These are phyloP conservation scores for Pegoplata infirma DNA, from an alignment of 2,888 invertebrate genomes.

Conservation along the genomic window DNA sequence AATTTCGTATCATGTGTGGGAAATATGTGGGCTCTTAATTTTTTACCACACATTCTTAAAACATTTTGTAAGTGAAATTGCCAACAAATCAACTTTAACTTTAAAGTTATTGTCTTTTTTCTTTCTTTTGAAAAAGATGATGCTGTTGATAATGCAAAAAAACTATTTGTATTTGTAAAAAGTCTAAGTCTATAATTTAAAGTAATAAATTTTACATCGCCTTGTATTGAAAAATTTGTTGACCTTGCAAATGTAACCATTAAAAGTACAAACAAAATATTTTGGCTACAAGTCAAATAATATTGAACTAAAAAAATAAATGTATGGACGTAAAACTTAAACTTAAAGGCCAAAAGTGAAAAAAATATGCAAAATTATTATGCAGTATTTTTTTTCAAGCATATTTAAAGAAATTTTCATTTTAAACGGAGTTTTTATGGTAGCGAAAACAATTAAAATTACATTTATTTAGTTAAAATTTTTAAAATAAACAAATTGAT, in stretches of 20 bases:
- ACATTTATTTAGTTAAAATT: too few relatives aligned
- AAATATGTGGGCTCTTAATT: too few relatives aligned
- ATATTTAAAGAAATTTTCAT: too few relatives aligned
- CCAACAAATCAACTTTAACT: too few relatives aligned
- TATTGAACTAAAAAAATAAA: conserved; percentile 46
- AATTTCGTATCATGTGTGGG: too few relatives aligned
- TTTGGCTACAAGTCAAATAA: conserved; percentile 50
- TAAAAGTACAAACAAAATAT: background rate
- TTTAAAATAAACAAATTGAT: background rate
- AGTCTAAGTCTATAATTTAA: background rate
- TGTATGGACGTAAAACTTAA: conserved; percentile 33
- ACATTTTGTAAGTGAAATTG: too few relatives aligned
- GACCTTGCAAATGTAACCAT: background rate
- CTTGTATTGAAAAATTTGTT: background rate
- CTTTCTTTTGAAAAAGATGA: background rate
- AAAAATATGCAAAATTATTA: background rate
- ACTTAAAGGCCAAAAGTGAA: background rate
- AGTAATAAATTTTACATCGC: background rate
- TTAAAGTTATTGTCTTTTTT: background rate
- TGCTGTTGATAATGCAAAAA: background rate
- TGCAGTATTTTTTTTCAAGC: too few relatives aligned
- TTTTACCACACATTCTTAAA: too few relatives aligned
- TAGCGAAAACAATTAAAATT: background rate
- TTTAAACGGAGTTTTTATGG: too few relatives aligned
- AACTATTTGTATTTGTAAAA: background rate